Conservation (phyloP, 2,888 invertebrate species). For the Agrotis puta region DNA sequence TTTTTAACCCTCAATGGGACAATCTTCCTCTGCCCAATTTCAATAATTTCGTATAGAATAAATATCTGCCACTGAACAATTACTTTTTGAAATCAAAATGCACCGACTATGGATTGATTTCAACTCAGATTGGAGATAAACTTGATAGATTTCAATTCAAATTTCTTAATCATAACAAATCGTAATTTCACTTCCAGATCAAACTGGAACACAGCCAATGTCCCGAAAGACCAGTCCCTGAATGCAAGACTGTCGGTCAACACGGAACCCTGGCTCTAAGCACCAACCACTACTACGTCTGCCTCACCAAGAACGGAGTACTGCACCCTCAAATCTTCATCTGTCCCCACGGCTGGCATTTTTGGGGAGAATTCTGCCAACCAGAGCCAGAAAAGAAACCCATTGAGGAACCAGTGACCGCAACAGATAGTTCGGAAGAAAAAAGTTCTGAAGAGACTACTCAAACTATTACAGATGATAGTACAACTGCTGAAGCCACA, state of each 20-base stretch:
- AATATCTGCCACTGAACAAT: too few species aligned
- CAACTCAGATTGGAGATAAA: too few species aligned
- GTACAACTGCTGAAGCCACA: constrained; percentile 47
- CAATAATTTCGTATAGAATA: too few species aligned
- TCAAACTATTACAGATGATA: constrained; percentile 27
- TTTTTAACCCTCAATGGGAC: too few species aligned
- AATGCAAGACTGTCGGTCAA: constrained; percentile 79
- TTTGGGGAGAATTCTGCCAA: constrained; percentile 82
- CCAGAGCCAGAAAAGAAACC: constrained; percentile 70
- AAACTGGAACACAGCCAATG: constrained; percentile 82
- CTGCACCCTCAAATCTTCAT: constrained; percentile 85
- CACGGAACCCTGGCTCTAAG: constrained; percentile 77
- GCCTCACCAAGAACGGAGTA: constrained; percentile 74
- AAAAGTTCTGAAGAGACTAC: constrained; percentile 40
- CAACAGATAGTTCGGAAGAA: constrained; percentile 26
- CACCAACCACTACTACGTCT: constrained; percentile 86
- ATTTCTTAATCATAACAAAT: too few species aligned
- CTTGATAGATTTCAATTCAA: too few species aligned
- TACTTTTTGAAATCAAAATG: too few species aligned
- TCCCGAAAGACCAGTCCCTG: constrained; percentile 76
- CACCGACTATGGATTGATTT: too few species aligned
- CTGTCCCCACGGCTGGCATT: constrained; percentile 87
- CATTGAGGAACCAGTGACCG: constrained; percentile 6
- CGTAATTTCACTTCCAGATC: constrained; percentile 70
- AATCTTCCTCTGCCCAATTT: too few species aligned